Conservation (phyloP, 2,888 invertebrate genomes). For the Parasteatoda lunata region DNA sequence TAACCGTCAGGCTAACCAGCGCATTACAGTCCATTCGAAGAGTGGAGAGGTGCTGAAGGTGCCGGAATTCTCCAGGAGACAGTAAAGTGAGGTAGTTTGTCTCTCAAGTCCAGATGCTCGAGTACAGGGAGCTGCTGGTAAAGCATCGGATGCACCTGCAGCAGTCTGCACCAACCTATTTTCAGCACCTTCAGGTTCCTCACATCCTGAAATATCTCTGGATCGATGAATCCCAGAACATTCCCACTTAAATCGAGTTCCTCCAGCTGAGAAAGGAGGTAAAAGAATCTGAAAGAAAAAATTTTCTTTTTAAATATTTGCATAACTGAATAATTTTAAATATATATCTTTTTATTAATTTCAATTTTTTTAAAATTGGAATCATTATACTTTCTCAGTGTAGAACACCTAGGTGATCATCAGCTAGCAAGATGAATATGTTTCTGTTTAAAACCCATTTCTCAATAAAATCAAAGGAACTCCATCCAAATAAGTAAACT, state of each 20-base stretch:
- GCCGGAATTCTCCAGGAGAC: slow-evolving; percentile 69
- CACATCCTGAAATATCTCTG: slow-evolving; percentile 87
- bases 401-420: too few relatives aligned
- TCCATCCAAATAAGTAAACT: too few relatives aligned
- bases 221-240: slow-evolving; percentile 82
- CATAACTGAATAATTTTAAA: too few relatives aligned
- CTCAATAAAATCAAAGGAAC: too few relatives aligned
- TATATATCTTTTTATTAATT: too few relatives aligned
- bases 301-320: too few relatives aligned
- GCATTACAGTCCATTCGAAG: slow-evolving; percentile 85
- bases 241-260: slow-evolving; percentile 85
- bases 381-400: too few relatives aligned
- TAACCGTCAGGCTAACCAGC: slow-evolving; percentile 78
- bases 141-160: slow-evolving; percentile 79
- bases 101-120: slow-evolving; percentile 83
- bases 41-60: slow-evolving; percentile 54
- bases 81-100: slow-evolving; percentile 78
- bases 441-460: too few relatives aligned
- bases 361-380: too few relatives aligned
- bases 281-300: slow-evolving; percentile 71
- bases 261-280: slow-evolving; percentile 75
- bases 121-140: slow-evolving; percentile 83
- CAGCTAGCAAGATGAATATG: too few relatives aligned
- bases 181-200: slow-evolving; percentile 83
- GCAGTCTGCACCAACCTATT: slow-evolving; percentile 80